Conservation (phyloP, 2,888 invertebrate genomes). For the Thumatha senex region DNA sequence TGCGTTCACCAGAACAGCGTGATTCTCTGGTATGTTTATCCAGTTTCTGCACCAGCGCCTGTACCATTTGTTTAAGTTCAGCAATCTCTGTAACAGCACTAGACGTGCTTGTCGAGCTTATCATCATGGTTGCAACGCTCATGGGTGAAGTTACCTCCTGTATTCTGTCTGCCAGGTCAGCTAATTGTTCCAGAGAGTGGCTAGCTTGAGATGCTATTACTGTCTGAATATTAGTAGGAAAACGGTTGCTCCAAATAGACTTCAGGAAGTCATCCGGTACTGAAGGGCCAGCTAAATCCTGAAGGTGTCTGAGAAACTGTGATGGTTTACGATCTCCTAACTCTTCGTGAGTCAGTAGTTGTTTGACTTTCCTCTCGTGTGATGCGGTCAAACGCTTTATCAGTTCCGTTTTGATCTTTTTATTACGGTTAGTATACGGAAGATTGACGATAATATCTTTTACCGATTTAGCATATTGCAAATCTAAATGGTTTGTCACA, state of each 20-base stretch:
- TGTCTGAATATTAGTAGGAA: not conserved
- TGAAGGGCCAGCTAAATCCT: not conserved
- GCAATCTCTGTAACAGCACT: not conserved
- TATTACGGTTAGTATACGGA: not conserved
- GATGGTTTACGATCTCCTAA: not conserved
- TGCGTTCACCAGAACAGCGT: too few species aligned
- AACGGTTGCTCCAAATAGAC: not conserved
- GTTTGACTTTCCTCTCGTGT: not conserved
- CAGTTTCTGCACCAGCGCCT: not conserved
- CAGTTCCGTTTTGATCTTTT: not conserved
- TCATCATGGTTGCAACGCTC: too few species aligned
- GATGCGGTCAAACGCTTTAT: not conserved
- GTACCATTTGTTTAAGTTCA: not conserved
- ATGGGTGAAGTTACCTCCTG: not conserved
- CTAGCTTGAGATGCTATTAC: not conserved
- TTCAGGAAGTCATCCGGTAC: too few species aligned
- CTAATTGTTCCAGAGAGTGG: not conserved
- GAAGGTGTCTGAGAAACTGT: not conserved
- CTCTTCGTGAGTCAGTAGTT: not conserved
- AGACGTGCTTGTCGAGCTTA: not conserved
- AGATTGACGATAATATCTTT: not conserved
- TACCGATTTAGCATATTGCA: not conserved
- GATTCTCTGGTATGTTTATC: not conserved
- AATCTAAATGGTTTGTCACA: not conserved
- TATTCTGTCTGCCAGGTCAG: not conserved